Conservation (phyloP, 2,888 invertebrate genomes). For the Thecocarcelia acutangulata region DNA sequence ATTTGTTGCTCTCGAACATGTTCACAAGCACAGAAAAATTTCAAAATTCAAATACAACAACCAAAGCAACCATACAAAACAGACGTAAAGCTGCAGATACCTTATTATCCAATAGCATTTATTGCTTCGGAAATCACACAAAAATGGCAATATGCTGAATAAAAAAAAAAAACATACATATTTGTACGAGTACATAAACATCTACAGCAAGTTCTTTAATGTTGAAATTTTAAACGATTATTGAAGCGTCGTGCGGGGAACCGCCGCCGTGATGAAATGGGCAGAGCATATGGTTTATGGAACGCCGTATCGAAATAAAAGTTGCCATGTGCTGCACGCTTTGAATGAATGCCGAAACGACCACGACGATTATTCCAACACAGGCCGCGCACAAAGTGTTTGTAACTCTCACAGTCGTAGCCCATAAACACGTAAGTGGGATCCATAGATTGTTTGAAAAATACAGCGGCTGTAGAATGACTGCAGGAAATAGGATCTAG, state of each 20-base stretch:
- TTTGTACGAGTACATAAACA: too few species aligned
- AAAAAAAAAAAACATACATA: background rate
- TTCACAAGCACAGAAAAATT: background rate
- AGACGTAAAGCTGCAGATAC: background rate
- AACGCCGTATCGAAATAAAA: conserved; percentile 77
- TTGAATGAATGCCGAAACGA: conserved; percentile 79
- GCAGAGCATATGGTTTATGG: conserved; percentile 74
- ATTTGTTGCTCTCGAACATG: background rate
- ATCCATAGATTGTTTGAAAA: conserved; percentile 80
- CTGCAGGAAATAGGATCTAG: conserved; percentile 80
- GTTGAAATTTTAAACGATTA: background rate
- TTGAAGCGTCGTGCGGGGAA: conserved; percentile 3
- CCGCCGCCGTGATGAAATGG: conserved; percentile 26
- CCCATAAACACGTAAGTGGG: conserved; percentile 78
- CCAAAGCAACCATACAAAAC: background rate
- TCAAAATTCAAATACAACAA: background rate
- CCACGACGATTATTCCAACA: conserved; percentile 75
- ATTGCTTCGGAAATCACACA: conserved; percentile 44
- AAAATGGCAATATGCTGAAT: background rate
- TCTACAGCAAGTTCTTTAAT: too few species aligned
- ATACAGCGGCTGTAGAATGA: conserved; percentile 78
- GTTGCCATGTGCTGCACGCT: conserved; percentile 73
- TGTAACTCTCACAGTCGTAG: conserved; percentile 76
- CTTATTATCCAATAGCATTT: conserved; percentile 37
- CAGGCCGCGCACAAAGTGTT: conserved; percentile 72